These are phyloP conservation scores for Malacoctenus gilli DNA, from an alignment of 2,797 vertebrate species.

Conservation along the genomic window DNA sequence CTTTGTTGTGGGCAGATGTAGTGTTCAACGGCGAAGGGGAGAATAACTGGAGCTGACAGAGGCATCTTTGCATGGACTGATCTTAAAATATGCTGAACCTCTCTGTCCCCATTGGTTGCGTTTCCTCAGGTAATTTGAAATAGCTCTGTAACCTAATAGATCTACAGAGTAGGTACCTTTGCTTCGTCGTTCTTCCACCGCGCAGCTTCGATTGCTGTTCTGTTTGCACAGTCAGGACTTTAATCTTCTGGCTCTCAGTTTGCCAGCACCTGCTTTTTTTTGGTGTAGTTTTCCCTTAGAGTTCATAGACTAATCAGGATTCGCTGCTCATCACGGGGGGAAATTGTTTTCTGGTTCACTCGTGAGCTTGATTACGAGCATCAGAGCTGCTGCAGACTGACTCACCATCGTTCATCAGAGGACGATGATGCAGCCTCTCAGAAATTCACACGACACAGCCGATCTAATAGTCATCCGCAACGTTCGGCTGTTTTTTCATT, in stretches of 20 bases:
- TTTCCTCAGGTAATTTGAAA: conserved; percentile 45
- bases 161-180: conserved; percentile 1
- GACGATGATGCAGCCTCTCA: conserved; percentile 3
- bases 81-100: conserved; percentile 30
- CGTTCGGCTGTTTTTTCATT: conserved; percentile 5
- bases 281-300: background rate
- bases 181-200: conserved; percentile 12
- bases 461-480: conserved; percentile 4
- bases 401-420: conserved; percentile 10
- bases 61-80: conserved; percentile 13
- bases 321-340: conserved; percentile 15
- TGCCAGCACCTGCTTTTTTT: conserved; percentile 22
- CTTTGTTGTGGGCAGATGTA: conserved; percentile 2
- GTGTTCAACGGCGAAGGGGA: conserved; percentile 6
- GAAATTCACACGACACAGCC: background rate
- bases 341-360: conserved; percentile 24
- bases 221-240: conserved; percentile 27
- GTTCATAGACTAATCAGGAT: conserved; percentile 27
- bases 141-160: conserved; percentile 21
- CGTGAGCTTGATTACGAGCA: conserved; percentile 17
- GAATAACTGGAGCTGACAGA: conserved; percentile 31
- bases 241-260: conserved; percentile 33
- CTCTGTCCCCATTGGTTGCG: conserved; percentile 17
- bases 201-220: conserved; percentile 16
- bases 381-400: conserved; percentile 12